Conservation (phyloP, 1,140 invertebrate genomes). For the Drosophila varians region DNA sequence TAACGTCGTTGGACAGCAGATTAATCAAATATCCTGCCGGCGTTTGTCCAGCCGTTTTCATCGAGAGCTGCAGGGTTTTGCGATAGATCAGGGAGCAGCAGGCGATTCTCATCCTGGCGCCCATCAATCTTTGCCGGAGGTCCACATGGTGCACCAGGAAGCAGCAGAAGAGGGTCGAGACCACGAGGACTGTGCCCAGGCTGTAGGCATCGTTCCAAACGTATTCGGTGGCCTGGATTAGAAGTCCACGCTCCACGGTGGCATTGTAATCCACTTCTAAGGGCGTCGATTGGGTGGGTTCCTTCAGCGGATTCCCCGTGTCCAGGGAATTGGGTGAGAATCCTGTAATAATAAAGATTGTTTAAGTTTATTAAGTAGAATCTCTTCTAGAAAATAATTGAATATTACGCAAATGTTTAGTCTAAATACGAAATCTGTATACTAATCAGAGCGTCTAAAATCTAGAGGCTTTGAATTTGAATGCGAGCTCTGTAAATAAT, state of each 20-base stretch:
- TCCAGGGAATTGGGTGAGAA: constrained; percentile 46
- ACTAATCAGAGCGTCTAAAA: not conserved
- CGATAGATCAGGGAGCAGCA: constrained; percentile 86
- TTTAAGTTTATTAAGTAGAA: too few relatives aligned
- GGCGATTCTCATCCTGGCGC: constrained; percentile 85
- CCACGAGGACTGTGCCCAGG: constrained; percentile 65
- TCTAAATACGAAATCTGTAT: not conserved
- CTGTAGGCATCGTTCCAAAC: constrained; percentile 69
- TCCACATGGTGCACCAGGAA: constrained; percentile 83
- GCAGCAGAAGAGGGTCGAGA: constrained; percentile 67
- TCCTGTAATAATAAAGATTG: constrained; percentile 5
- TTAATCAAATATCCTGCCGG: constrained; percentile 93
- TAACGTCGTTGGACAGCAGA: constrained; percentile 92
- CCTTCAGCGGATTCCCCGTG: constrained; percentile 23
- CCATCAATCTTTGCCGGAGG: constrained; percentile 76
- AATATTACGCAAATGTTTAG: too few relatives aligned
- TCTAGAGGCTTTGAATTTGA: not conserved
- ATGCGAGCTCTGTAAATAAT: not conserved
- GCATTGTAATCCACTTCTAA: not conserved
- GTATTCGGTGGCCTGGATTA: constrained; percentile 14
- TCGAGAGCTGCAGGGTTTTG: constrained; percentile 87
- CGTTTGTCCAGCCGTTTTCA: constrained; percentile 88
- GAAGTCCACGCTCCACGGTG: not conserved
- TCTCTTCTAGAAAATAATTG: too few relatives aligned
- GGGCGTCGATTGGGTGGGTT: constrained; percentile 5